These are phyloP conservation scores for Melanotaenia trifasciata DNA, from an alignment of 2,797 vertebrate species.

Conservation along the genomic window DNA sequence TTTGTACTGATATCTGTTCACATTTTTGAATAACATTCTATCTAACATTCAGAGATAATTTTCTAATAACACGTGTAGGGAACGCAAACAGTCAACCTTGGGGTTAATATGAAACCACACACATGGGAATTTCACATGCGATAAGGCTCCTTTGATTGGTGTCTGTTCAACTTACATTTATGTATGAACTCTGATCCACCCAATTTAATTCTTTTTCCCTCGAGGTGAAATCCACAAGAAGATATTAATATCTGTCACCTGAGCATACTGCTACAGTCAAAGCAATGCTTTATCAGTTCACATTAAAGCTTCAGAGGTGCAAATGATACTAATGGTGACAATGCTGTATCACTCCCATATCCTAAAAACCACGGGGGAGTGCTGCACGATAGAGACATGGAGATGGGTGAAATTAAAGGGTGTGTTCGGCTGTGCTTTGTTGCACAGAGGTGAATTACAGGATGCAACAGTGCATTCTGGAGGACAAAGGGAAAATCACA, in stretches of 20 bases:
- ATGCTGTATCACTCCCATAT: constrained; percentile 52
- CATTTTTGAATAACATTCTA: constrained; percentile 7
- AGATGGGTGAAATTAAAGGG: constrained; percentile 55
- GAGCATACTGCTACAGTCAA: constrained; percentile 40
- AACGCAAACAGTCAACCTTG: constrained; percentile 20
- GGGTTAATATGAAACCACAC: constrained; percentile 41
- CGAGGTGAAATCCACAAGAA: constrained; percentile 47
- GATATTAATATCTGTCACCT: constrained; percentile 60
- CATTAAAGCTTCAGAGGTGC: constrained; percentile 52
- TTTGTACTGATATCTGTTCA: neutral
- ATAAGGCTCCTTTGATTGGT: constrained; percentile 27
- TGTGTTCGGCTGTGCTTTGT: constrained; percentile 38
- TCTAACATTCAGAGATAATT: constrained; percentile 15
- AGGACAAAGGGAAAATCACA: constrained; percentile 48
- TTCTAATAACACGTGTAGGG: constrained; percentile 16
- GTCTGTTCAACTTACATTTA: constrained; percentile 58
- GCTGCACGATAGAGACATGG: constrained; percentile 51
- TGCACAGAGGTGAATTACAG: constrained; percentile 39
- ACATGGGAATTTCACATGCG: constrained; percentile 42
- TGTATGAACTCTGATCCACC: constrained; percentile 62
- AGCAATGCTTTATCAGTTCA: constrained; percentile 58
- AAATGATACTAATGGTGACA: constrained; percentile 59
- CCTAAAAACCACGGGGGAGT: constrained; percentile 56
- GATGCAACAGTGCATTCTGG: constrained; percentile 77
- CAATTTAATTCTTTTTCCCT: constrained; percentile 53